phyloP scores from a whole-genome alignment of 2,888 invertebrate species.

The Brachylomia viminalis region DNA sequence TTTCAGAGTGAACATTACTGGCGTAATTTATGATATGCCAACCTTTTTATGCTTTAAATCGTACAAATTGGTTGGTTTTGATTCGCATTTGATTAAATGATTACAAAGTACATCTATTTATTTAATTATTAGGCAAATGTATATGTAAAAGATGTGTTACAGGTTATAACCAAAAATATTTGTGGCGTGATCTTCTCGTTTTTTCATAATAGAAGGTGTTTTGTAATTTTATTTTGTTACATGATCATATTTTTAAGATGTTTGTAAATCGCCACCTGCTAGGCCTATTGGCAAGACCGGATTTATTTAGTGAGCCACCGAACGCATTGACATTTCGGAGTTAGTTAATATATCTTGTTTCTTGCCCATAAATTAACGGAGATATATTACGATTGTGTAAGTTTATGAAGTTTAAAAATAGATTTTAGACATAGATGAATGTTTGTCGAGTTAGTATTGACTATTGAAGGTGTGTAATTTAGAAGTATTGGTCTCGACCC shows the following conservation, averaged over 20 bases:
- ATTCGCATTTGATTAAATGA: background rate
- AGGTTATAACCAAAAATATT: constrained; percentile 1
- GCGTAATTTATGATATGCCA: background rate
- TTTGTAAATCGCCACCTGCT: constrained; percentile 33
- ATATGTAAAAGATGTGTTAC: background rate
- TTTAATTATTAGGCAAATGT: background rate
- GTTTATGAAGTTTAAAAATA: constrained; percentile 36
- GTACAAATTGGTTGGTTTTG: background rate
- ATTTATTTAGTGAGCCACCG: constrained; percentile 24
- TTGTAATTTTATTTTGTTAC: constrained; percentile 29
- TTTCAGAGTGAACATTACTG: background rate
- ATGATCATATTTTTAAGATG: constrained; percentile 16
- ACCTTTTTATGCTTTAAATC: background rate
- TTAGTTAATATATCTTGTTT: constrained; percentile 35
- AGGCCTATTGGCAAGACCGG: constrained; percentile 28
- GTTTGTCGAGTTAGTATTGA: constrained; percentile 17
- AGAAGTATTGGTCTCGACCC: constrained; percentile 31
- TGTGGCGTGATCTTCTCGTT: background rate
- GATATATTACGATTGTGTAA: constrained; percentile 44
- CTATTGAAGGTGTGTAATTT: constrained; percentile 28
- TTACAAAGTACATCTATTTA: background rate
- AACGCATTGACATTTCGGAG: constrained; percentile 49
- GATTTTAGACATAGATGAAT: background rate
- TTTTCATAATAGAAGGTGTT: constrained; percentile 14
- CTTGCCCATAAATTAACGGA: constrained; percentile 44